phyloP scores from a whole-genome alignment of 2,888 invertebrate species.

The Limnephilus marmoratus region DNA sequence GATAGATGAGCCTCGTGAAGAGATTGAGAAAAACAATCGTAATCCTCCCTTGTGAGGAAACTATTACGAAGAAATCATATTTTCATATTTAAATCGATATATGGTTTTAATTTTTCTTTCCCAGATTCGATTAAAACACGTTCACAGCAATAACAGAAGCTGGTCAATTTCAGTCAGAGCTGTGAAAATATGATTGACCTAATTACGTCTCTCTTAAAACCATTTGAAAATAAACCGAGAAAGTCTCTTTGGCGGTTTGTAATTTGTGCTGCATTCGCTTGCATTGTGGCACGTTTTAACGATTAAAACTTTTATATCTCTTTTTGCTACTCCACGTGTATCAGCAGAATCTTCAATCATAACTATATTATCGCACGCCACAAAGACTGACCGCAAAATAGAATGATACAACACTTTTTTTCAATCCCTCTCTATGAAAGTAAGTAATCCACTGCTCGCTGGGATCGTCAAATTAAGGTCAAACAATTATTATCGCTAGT shows the following conservation, averaged over 20 bases:
- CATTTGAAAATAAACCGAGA: neutral
- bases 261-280: neutral
- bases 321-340: neutral
- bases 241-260: neutral
- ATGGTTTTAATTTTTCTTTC: neutral
- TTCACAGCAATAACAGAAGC: neutral
- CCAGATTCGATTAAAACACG: neutral
- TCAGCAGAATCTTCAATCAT: neutral
- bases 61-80: neutral
- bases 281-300: neutral
- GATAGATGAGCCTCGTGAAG: neutral
- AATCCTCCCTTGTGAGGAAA: neutral
- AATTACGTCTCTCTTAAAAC: neutral
- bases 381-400: neutral
- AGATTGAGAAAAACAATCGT: too few relatives aligned
- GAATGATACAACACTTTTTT: neutral
- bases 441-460: neutral
- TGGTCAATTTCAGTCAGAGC: neutral
- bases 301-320: neutral
- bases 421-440: neutral
- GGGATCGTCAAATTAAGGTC: neutral
- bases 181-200: neutral
- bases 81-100: neutral
- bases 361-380: neutral
- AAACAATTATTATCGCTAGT: neutral